Base-by-base conservation (phyloP, 2,888 invertebrate species). In the Apamea anceps region DNA sequence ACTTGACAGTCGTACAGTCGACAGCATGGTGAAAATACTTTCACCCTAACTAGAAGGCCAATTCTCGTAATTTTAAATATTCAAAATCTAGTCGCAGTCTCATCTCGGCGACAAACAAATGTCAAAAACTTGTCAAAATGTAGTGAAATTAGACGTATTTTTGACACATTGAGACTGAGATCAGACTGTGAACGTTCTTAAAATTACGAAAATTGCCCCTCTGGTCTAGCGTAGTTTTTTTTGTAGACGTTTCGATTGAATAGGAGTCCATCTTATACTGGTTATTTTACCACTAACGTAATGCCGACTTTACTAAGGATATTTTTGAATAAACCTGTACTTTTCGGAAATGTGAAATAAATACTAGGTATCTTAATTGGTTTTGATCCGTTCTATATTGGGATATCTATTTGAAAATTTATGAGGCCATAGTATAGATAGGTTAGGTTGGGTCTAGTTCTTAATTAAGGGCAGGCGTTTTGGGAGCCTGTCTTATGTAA, bases 401-500 rank as follows among this genome's bases (percentile, higher is more conserved):
- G 18, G n/a, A 57, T 18, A 18, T 57, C 7, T 48, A 25, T 67
- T 5, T 66, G 54, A 12, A 67, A 78, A 79, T 67, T 79, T 79
- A 79, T 67, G n/a, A 78, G 28, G 32, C 13, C 5, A 2, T n/a
- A 18, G 28, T 37, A 1, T 3, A 12, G 15, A 10, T 45, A 66
- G 37, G 32, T 21, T 32, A 32, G 45, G 10, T 21, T n/a, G 32
- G 25, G 42, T 25, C 42, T 45, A 18, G 13, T 57, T 79, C 21
- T n/a, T 66, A 65, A 77, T 79, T 54, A 54, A 54, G 54, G 54
- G 18, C 18, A 18, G 1, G 2, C 7, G 54, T 54, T 54, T 25
- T 25, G 25, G 54, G 54, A 21, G 21, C 21, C 21, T 8, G 54
- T 54, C 25, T 54, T 54, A 54, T 21, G 21, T 54, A 54, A 54